Evolutionary conservation across 2,888 invertebrate species (phyloP).

Genomic region (Apodemia mormo): DNA sequence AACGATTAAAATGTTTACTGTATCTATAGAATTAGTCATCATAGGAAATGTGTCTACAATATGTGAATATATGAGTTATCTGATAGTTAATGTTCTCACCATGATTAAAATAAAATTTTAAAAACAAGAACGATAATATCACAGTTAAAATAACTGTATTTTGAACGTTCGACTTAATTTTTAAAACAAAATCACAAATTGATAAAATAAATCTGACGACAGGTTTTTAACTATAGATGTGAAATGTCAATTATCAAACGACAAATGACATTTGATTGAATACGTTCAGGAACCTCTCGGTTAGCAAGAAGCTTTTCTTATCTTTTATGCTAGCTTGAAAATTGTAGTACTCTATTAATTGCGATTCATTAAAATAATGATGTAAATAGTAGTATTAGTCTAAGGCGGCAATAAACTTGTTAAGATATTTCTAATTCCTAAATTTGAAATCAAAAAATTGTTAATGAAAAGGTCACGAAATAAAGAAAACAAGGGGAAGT

Average conservation of each 20-base stretch:
- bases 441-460: no score
- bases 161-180: conserved; percentile 25
- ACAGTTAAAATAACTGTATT: conserved; percentile 24
- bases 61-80: neutral
- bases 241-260: neutral
- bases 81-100: conserved; percentile 37
- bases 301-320: no score
- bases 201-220: conserved; percentile 23
- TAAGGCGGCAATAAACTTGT: no score
- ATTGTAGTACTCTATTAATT: no score
- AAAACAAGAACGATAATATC: conserved; percentile 25
- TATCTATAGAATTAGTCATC: conserved; percentile 72
- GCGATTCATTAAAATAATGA: no score
- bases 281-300: neutral
- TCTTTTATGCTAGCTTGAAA: no score
- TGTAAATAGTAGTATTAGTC: no score
- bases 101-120: conserved; percentile 35
- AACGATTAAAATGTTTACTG: conserved; percentile 39
- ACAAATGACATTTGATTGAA: neutral
- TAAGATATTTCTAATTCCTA: no score
- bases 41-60: conserved; percentile 53
- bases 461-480: no score
- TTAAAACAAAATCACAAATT: conserved; percentile 26
- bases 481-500: no score
- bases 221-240: neutral